Conservation (phyloP, 1,140 invertebrate species). For the Drosophila asahinai region DNA sequence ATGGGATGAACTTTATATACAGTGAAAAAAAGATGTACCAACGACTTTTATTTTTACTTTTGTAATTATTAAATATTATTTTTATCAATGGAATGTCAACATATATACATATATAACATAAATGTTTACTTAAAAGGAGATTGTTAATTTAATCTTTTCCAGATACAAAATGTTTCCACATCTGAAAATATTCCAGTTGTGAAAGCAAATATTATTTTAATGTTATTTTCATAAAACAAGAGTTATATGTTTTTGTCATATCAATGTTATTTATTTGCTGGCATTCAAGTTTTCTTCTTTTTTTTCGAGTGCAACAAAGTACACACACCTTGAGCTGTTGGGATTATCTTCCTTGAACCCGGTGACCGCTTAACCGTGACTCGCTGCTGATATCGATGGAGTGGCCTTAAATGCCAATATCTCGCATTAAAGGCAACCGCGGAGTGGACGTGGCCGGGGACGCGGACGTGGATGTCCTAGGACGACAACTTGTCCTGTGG, state of each 20-base stretch:
- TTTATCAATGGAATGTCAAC: no score
- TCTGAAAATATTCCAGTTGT: no score
- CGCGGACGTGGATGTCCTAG: conserved; percentile 29
- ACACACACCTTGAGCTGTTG: conserved; percentile 38
- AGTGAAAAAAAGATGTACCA: not conserved
- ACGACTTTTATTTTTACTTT: no score
- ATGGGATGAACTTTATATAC: conserved; percentile 14
- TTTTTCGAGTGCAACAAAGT: conserved; percentile 2
- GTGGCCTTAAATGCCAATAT: conserved; percentile 60
- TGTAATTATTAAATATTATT: no score
- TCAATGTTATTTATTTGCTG: not conserved
- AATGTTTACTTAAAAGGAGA: no score
- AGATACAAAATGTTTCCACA: no score
- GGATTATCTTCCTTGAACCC: conserved; percentile 45
- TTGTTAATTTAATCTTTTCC: no score
- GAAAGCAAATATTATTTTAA: no score
- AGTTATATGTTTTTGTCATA: not conserved
- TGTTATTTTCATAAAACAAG: no score
- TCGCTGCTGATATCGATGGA: conserved; percentile 54
- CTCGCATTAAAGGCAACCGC: conserved; percentile 54
- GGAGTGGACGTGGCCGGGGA: conserved; percentile 20
- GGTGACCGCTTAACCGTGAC: conserved; percentile 56
- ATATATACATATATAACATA: no score
- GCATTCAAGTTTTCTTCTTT: not conserved
- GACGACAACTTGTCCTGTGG: conserved; percentile 56